Conservation (phyloP, 2,888 invertebrate genomes). For the Ochlodes sylvanus region DNA sequence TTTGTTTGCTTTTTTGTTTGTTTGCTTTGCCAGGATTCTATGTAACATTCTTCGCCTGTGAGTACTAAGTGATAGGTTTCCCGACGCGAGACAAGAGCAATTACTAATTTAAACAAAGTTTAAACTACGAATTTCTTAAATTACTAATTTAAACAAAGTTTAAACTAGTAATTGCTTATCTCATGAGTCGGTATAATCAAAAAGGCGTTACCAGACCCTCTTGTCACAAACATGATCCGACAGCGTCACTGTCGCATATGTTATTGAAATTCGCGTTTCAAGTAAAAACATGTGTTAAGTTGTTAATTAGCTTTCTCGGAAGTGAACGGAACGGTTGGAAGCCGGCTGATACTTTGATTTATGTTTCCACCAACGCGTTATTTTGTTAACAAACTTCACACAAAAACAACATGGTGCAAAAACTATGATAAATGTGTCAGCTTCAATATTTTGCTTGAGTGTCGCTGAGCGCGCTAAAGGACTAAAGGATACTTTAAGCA, state of each 20-base stretch:
- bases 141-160: too few species aligned
- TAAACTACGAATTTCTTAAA: too few species aligned
- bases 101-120: too few species aligned
- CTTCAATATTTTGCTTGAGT: not conserved
- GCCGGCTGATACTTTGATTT: slow-evolving; percentile 58
- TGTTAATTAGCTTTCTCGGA: slow-evolving; percentile 78
- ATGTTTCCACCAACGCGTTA: slow-evolving; percentile 61
- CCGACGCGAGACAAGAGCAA: too few species aligned
- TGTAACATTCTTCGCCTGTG: too few species aligned
- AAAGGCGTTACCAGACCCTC: slow-evolving; percentile 22
- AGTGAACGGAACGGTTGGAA: slow-evolving; percentile 51
- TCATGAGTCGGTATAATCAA: not conserved
- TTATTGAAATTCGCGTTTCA: slow-evolving; percentile 43
- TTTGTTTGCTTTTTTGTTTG: too few species aligned
- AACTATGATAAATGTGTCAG: slow-evolving; percentile 11
- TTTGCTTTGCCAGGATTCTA: too few species aligned
- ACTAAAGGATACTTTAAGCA: too few species aligned
- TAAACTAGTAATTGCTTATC: too few species aligned
- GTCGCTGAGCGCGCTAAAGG: too few species aligned
- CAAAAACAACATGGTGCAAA: slow-evolving; percentile 41
- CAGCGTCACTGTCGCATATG: slow-evolving; percentile 20
- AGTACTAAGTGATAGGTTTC: too few species aligned
- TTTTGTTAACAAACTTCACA: slow-evolving; percentile 52
- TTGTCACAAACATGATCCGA: slow-evolving; percentile 19
- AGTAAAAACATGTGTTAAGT: slow-evolving; percentile 77